These are phyloP conservation scores for Acropora yongei DNA, from an alignment of 64 coral and sea anemone species.

Conservation along the genomic window DNA sequence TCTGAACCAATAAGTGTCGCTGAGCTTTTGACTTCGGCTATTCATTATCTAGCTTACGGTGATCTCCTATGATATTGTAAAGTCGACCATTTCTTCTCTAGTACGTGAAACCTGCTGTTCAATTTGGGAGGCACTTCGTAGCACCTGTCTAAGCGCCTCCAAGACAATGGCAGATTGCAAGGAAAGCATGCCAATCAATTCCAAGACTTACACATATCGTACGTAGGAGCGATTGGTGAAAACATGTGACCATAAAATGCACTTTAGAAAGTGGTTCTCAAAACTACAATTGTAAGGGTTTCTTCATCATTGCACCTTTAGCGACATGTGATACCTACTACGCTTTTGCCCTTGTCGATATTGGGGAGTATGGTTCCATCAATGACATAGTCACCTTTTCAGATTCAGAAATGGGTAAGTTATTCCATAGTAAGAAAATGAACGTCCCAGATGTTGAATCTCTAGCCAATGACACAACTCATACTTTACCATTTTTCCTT, in stretches of 20 bases:
- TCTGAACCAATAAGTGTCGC: background rate
- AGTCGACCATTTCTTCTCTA: slow-evolving; percentile 50
- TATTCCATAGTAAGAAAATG: no score
- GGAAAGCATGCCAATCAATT: slow-evolving; percentile 2
- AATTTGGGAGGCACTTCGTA: slow-evolving; percentile 28
- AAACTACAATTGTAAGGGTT: slow-evolving; percentile 50
- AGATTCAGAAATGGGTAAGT: slow-evolving; percentile 38
- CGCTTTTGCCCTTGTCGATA: slow-evolving; percentile 29
- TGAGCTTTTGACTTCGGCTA: slow-evolving; percentile 5
- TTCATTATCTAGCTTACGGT: slow-evolving; percentile 35
- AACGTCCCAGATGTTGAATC: no score
- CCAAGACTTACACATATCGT: slow-evolving; percentile 4
- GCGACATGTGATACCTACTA: slow-evolving; percentile 40
- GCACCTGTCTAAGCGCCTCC: background rate
- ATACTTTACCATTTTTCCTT: no score
- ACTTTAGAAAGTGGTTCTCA: slow-evolving; percentile 19
- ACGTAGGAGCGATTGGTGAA: slow-evolving; percentile 28
- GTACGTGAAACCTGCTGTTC: slow-evolving; percentile 25
- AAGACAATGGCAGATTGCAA: background rate
- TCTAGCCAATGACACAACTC: no score
- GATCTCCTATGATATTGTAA: slow-evolving; percentile 38
- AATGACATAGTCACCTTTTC: slow-evolving; percentile 36
- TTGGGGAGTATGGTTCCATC: slow-evolving; percentile 36
- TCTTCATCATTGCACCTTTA: slow-evolving; percentile 22
- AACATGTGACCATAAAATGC: slow-evolving; percentile 35